phyloP scores from a whole-genome alignment of 2,888 invertebrate species.

The Cremastobaeus sp. region DNA sequence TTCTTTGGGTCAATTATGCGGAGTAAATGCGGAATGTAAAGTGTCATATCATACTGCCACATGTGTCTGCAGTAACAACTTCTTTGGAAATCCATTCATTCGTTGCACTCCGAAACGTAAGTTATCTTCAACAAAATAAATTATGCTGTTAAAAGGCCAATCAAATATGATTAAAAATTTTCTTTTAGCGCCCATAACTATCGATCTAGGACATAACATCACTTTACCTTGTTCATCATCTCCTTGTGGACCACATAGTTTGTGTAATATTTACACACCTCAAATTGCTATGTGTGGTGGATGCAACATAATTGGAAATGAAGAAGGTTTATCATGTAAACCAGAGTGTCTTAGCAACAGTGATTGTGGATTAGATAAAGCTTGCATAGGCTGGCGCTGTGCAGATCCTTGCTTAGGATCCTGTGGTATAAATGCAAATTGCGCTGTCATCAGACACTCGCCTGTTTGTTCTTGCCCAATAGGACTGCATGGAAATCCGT shows the following conservation, averaged over 20 bases:
- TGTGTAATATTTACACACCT: conserved; percentile 85
- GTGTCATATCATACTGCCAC: conserved; percentile 90
- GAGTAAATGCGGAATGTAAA: conserved; percentile 88
- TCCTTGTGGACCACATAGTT: conserved; percentile 85
- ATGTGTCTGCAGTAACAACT: conserved; percentile 87
- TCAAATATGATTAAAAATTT: not conserved
- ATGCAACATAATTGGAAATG: conserved; percentile 84
- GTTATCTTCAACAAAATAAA: too few species aligned
- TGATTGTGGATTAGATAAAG: conserved; percentile 87
- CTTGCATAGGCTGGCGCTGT: conserved; percentile 85
- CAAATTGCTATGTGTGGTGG: conserved; percentile 89
- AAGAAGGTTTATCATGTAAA: conserved; percentile 86
- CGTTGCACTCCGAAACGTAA: conserved; percentile 83
- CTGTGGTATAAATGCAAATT: conserved; percentile 89
- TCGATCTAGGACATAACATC: conserved; percentile 78
- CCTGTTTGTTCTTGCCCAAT: conserved; percentile 89
- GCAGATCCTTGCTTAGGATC: conserved; percentile 84
- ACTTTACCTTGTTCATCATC: conserved; percentile 87
- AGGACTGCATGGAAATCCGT: conserved; percentile 89
- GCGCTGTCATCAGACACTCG: conserved; percentile 87
- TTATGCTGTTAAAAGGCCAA: too few species aligned
- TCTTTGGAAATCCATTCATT: conserved; percentile 88
- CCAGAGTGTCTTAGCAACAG: conserved; percentile 90
- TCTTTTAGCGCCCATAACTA: conserved; percentile 62
- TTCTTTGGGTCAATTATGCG: conserved; percentile 85